A percentile compares a stretch with the other conserved stretches of the same genome.
These are phyloP conservation scores for Drosophila teissieri DNA, from an alignment of 1,140 invertebrate species.

Conservation along the genomic window DNA sequence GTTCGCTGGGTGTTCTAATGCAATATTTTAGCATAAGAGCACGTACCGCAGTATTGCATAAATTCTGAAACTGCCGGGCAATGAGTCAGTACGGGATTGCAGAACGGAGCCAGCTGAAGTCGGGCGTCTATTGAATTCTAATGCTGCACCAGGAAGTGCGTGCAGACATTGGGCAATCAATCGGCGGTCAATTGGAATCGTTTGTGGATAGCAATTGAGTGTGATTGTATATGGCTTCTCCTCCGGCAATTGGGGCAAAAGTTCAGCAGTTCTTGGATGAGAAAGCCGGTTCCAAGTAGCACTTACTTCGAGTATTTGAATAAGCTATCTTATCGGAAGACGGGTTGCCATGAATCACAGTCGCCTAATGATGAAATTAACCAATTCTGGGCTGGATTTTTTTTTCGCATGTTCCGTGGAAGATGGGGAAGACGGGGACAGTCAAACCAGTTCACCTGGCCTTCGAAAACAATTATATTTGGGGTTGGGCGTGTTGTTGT, in stretches of 20 bases:
- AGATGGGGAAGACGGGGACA: background rate
- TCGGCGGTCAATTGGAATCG: conserved; percentile 68
- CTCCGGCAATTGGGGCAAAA: conserved; percentile 67
- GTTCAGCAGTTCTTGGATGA: conserved; percentile 41
- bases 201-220: conserved; percentile 67
- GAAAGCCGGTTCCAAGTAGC: conserved; percentile 5
- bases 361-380: conserved; percentile 60
- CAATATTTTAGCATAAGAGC: conserved; percentile 56
- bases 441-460: conserved; percentile 41
- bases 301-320: conserved; percentile 3
- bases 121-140: conserved; percentile 70
- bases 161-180: conserved; percentile 51
- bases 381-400: conserved; percentile 20
- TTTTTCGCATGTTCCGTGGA: conserved; percentile 17
- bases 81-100: conserved; percentile 34
- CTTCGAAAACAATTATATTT: conserved; percentile 57
- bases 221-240: conserved; percentile 46
- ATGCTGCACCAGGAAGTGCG: conserved; percentile 78
- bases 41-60: conserved; percentile 65
- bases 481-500: conserved; percentile 30
- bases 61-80: conserved; percentile 34
- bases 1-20: conserved; percentile 61
- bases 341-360: conserved; percentile 21
- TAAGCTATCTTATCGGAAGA: conserved; percentile 53
- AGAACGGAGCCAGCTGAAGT: conserved; percentile 36